Evolutionary conservation across 92 coral and sea anemone species (phyloP).

Genomic region (Paragorgia papillata): DNA sequence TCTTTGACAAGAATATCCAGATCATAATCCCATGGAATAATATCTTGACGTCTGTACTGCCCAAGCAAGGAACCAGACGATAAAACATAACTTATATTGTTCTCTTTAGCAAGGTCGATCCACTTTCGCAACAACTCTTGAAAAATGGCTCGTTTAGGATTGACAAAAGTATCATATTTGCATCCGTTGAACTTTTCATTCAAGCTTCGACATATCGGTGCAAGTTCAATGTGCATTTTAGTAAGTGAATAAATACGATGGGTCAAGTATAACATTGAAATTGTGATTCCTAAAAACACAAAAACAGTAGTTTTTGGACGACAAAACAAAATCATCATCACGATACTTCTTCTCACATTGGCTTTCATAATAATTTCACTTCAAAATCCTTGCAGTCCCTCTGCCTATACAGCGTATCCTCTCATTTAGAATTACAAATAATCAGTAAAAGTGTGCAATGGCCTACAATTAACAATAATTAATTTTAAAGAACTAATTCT

Average conservation of each 20-base stretch:
- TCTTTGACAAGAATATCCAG: slow-evolving; percentile 69
- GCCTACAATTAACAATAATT: too few relatives aligned
- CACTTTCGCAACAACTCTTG: slow-evolving; percentile 65
- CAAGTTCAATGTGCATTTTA: not conserved
- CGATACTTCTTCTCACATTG: too few relatives aligned
- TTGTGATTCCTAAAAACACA: not conserved
- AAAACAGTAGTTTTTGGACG: not conserved
- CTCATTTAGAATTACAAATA: too few relatives aligned
- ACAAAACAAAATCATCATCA: not conserved
- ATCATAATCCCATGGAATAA: slow-evolving; percentile 87
- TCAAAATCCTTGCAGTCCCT: too few relatives aligned
- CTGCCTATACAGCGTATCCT: too few relatives aligned
- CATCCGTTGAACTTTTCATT: not conserved
- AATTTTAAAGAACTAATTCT: too few relatives aligned
- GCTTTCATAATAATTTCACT: too few relatives aligned
- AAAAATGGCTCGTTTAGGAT: slow-evolving; percentile 11
- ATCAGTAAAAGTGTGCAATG: too few relatives aligned
- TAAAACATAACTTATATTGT: slow-evolving; percentile 71
- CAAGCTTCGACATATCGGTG: slow-evolving; percentile 7
- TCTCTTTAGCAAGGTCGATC: slow-evolving; percentile 59
- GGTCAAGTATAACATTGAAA: not conserved
- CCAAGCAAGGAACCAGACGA: slow-evolving; percentile 75
- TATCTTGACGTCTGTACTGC: slow-evolving; percentile 70
- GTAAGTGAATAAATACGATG: slow-evolving; percentile 7
- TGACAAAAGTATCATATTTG: not conserved